Conservation (phyloP, 2,888 invertebrate genomes). For the Leistus spinibarbis region DNA sequence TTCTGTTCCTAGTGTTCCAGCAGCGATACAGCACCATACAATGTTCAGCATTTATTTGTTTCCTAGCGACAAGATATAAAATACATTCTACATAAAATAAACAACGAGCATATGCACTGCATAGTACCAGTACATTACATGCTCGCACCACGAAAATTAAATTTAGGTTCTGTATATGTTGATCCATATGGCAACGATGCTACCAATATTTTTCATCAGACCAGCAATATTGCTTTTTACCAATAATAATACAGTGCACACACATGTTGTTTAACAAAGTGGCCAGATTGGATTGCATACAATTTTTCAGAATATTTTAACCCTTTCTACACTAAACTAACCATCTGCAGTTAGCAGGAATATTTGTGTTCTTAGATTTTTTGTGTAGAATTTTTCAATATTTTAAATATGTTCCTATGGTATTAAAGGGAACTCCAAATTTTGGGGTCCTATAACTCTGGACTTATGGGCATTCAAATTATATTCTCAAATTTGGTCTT, state of each 20-base stretch:
- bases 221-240: background rate
- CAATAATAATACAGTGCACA: background rate
- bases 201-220: background rate
- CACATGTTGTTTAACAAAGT: background rate
- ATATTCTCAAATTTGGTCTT: too few species aligned
- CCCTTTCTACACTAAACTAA: too few species aligned
- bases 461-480: too few species aligned
- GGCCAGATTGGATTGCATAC: too few species aligned
- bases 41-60: background rate
- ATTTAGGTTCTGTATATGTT: background rate
- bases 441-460: too few species aligned
- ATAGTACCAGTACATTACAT: background rate
- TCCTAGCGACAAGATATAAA: background rate
- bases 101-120: background rate
- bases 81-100: background rate
- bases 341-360: too few species aligned
- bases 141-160: background rate
- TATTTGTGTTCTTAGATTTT: too few species aligned
- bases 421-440: too few species aligned
- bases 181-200: background rate
- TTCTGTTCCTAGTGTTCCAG: background rate
- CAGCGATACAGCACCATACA: background rate
- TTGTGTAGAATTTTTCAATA: too few species aligned
- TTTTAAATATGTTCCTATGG: too few species aligned
- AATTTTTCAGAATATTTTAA: too few species aligned